Conservation (phyloP, 2,888 invertebrate species). For the Cremastobaeus sp. region DNA sequence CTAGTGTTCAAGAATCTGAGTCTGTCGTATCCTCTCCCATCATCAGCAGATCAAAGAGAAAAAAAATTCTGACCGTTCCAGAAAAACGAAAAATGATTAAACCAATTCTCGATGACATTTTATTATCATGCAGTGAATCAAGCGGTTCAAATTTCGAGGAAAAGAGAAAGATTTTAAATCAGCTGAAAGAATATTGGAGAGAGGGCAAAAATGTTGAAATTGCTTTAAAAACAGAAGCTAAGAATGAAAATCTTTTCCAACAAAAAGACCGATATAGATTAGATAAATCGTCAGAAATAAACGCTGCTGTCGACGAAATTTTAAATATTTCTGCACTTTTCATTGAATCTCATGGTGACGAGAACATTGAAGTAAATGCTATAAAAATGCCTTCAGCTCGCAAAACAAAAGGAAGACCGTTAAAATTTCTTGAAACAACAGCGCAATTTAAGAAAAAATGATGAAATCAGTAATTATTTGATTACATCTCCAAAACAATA, state of each 20-base stretch:
- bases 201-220: neutral
- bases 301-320: constrained; percentile 6
- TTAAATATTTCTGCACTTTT: constrained; percentile 3
- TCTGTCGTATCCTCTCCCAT: neutral
- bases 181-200: constrained; percentile 8
- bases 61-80: neutral
- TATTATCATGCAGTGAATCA: constrained; percentile 12
- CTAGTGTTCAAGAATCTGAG: neutral
- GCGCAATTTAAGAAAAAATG: neutral
- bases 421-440: constrained; percentile 1
- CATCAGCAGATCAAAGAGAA: neutral
- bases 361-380: neutral
- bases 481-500: too few species aligned
- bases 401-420: constrained; percentile 13
- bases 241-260: neutral
- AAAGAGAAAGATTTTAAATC: neutral
- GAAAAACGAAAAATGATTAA: constrained; percentile 4
- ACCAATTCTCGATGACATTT: constrained; percentile 6
- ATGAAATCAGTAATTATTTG: too few species aligned
- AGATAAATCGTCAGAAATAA: neutral
- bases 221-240: neutral
- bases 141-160: neutral
- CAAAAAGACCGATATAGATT: neutral
- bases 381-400: constrained; percentile 12
- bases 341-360: neutral